Base-by-base conservation (phyloP, 30 jellyfish, hydroid and myxozoan species). In the Aurelia sp. region DNA sequence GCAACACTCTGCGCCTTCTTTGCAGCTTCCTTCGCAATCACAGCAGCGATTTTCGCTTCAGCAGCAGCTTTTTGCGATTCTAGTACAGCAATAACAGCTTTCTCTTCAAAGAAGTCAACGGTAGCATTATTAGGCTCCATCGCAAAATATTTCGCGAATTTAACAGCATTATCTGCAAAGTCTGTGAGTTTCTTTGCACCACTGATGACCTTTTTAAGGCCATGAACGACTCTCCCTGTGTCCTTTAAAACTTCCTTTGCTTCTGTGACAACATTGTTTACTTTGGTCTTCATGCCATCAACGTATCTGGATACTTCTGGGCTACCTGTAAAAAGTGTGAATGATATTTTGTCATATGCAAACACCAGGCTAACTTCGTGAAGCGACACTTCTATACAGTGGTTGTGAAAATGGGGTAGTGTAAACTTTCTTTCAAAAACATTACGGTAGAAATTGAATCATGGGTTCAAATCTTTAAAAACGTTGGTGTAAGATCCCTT, bases 1-100 rank as follows among this genome's bases (percentile, higher is more conserved):
- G 79, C 85, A 57, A 78, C 68, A 2, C 30, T 79, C 27, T 62
- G 50, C 11, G 90, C 94, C 55, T 76, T 92, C 68, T 55, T 67
- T 4, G 93, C 91, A 11, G 98, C 98, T 15, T 51, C 66, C 72
- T 68, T 87, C 4, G 97, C 97, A 20, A 73, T 66, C 58, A 63
- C 67, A 13, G 98, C 96, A 13, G 94, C 93, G 1, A 86, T 93
- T 59, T 77, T 87, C 17, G 98, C 98, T 65, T 88, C 98, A 4
- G 82, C 81, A 12, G 98, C 96, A 13, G 98, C 97, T 33, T 84
- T 87, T 77, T 92, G 97, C 16, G 98, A 95, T 63, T 87, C 97
- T 13, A 92, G 62, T 4, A 92, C 96, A 20, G 98, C 96, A 18
- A 92, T 90, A 37, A 92, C 94, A 1, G 98, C 98, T 53, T 92